These are phyloP conservation scores for Eupeodes latifasciatus DNA, from an alignment of 2,888 invertebrate species.

Conservation along the genomic window DNA sequence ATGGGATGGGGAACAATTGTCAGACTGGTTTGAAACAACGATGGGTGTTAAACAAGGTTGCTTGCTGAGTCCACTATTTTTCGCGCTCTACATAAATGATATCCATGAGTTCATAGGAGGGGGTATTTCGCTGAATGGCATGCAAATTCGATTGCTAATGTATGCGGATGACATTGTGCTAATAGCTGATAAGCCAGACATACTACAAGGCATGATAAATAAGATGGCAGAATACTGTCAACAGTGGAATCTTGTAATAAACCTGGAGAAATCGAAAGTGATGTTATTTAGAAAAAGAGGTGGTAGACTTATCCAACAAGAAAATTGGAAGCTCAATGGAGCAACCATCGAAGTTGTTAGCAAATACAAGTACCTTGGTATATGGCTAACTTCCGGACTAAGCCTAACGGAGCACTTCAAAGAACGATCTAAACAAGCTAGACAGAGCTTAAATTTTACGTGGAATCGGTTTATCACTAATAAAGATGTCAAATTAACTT, in stretches of 20 bases:
- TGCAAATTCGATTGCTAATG: no score
- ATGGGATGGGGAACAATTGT: not conserved
- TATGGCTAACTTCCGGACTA: not conserved
- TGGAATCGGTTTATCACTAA: not conserved
- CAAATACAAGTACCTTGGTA: not conserved
- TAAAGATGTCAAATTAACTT: no score
- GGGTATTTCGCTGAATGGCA: no score
- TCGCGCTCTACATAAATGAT: not conserved
- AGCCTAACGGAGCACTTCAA: not conserved
- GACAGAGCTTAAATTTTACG: not conserved
- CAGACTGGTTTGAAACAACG: not conserved
- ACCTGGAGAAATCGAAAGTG: no score
- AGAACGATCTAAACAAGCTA: not conserved
- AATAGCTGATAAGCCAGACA: not conserved
- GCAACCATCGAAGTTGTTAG: not conserved
- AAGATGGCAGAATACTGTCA: not conserved
- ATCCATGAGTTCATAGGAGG: no score
- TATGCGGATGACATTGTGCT: no score
- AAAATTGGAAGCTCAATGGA: no score
- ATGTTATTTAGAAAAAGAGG: no score
- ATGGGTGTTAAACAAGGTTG: not conserved
- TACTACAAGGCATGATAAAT: not conserved
- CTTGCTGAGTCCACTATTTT: not conserved
- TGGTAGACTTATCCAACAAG: no score
- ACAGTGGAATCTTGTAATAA: no score